phyloP scores from a whole-genome alignment of 2,797 vertebrate genomes.

The Linurgus olivaceus region DNA sequence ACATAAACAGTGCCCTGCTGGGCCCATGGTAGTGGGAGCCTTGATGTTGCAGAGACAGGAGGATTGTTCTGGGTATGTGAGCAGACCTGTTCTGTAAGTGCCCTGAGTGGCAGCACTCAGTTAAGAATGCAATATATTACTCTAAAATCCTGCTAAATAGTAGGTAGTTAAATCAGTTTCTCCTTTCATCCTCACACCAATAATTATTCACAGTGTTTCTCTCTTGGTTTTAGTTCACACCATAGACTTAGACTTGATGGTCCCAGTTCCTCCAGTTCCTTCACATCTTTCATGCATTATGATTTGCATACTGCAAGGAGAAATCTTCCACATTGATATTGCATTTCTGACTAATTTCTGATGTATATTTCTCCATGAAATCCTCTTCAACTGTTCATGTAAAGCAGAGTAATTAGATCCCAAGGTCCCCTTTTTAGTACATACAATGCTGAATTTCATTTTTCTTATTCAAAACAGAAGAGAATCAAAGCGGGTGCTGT shows the following conservation, averaged over 20 bases:
- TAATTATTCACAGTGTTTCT: background rate
- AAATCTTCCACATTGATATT: background rate
- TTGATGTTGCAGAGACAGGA: accelerated
- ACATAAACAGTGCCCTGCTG: background rate
- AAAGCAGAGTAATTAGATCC: background rate
- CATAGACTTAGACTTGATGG: background rate
- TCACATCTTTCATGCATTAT: accelerated
- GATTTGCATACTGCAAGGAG: background rate
- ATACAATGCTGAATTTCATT: background rate
- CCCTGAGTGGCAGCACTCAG: background rate
- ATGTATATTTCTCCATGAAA: background rate
- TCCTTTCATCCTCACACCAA: background rate
- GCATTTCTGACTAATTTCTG: background rate
- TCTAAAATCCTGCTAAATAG: background rate
- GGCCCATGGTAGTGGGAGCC: accelerated
- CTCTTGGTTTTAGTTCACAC: background rate
- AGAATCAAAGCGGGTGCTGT: accelerated
- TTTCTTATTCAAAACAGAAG: background rate
- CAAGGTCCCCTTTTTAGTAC: background rate
- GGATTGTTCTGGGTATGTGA: background rate
- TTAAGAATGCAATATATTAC: background rate
- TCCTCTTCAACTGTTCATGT: background rate
- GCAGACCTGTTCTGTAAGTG: background rate
- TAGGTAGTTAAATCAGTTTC: background rate
- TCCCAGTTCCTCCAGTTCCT: background rate